phyloP scores from a whole-genome alignment of 1,140 invertebrate genomes.

The Dreissena rostriformis region DNA sequence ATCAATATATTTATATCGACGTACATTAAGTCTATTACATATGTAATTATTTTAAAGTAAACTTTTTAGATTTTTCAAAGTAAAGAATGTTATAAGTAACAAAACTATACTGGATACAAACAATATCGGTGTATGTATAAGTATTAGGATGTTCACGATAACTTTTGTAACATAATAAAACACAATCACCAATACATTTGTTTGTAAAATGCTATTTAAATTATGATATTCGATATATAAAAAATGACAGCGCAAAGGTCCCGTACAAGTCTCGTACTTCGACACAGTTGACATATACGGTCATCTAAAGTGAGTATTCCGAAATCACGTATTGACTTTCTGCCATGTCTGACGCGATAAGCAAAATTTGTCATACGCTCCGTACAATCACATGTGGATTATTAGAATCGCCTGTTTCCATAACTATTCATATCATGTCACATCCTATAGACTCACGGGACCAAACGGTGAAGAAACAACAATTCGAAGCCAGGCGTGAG shows the following conservation, averaged over 20 bases:
- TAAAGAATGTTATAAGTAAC: too few relatives aligned
- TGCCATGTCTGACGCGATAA: neutral
- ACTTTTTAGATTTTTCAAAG: too few relatives aligned
- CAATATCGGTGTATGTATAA: too few relatives aligned
- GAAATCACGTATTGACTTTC: neutral
- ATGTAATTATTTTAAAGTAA: too few relatives aligned
- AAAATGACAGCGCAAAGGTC: neutral
- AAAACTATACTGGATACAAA: too few relatives aligned
- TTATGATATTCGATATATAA: neutral
- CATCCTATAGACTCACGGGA: neutral
- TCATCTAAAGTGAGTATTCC: neutral
- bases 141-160: too few relatives aligned
- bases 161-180: too few relatives aligned
- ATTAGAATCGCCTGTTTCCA: neutral
- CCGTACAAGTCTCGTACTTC: neutral
- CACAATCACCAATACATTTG: too few relatives aligned
- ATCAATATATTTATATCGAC: too few relatives aligned
- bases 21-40: too few relatives aligned
- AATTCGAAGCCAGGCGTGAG: neutral
- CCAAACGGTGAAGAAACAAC: constrained; percentile 35
- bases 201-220: too few relatives aligned
- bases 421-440: constrained; percentile 45
- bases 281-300: constrained; percentile 10
- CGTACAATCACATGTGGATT: too few relatives aligned
- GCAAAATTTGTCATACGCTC: neutral